Base-by-base conservation (phyloP, 2,888 invertebrate genomes). In the Teleiodes luculella region DNA sequence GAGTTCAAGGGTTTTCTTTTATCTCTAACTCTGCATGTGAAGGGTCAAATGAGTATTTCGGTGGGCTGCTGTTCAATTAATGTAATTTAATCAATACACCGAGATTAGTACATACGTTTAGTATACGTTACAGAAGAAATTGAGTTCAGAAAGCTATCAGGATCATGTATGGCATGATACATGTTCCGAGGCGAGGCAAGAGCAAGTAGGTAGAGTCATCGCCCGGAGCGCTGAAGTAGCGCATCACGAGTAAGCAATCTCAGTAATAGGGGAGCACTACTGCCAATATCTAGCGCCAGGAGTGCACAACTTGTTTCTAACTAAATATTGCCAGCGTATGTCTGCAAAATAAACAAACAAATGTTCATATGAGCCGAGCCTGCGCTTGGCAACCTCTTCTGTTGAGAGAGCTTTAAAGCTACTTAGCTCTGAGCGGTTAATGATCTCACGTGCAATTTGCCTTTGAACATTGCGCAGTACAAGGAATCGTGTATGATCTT, bases 181-280 rank as follows among this genome's bases (percentile, higher is more conserved):
- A 50, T 50, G 36, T 20, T 31, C 18, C 36, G 50, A 37, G 39
- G 50, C 39, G 18, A 31, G 6, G 24, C 24, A 6, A 4, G 48
- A 24, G 24, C 24, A 6, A 4, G 48, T 20, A 18, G 28, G 28
- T 37, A 45, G 57, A 57, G 47, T 50, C 54, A 54, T 56, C 53
- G 57, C 57, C 55, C 24, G 54, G 52, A 57, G 55, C 46, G 59
- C 51, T 49, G 50, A 61, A 57, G 59, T 56, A 59, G 57, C 58
- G 54, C 58, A 58, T 57, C 57, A 55, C 56, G 62, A 55, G 53
- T 61, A 58, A 60, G 67, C 65, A 66, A 68, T 72, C 61, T 63
- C 65, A 56, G 64, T 70, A 69, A 73, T 69, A 69, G 58, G 63
- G 63, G 67, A 56, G 56, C 55, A 50, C 57, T 66, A 66, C 61